Evolutionary conservation across 2,113 vertebrate species (phyloP).

Genomic region (Ceyx cyanopectus): DNA sequence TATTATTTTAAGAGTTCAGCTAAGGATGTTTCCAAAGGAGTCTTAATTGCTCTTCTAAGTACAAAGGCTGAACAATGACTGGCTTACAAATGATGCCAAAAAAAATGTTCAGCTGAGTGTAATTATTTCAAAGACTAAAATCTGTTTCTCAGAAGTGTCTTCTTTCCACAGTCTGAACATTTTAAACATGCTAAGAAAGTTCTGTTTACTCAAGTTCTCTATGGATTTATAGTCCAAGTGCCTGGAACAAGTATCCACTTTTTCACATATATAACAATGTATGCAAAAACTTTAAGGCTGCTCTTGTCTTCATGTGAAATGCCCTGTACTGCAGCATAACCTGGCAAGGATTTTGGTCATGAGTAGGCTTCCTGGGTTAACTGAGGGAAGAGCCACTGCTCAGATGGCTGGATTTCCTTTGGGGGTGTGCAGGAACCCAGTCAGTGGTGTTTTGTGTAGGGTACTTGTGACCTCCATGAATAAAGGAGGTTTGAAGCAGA

Average conservation of each 20-base stretch:
- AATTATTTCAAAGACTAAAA: constrained; percentile 65
- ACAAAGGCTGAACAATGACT: constrained; percentile 71
- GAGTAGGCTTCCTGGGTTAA: background rate
- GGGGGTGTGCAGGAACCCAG: background rate
- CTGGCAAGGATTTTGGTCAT: background rate
- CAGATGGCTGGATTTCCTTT: background rate
- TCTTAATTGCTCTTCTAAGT: constrained; percentile 66
- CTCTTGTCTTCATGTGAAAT: background rate
- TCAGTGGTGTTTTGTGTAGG: background rate
- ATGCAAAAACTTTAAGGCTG: background rate
- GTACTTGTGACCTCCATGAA: background rate
- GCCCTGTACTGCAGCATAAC: background rate
- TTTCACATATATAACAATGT: background rate
- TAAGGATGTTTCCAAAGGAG: constrained; percentile 71
- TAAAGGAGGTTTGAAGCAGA: background rate
- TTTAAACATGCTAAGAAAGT: background rate
- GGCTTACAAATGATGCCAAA: constrained; percentile 64
- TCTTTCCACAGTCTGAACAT: constrained; percentile 19
- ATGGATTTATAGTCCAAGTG: background rate
- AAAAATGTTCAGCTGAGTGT: constrained; percentile 65
- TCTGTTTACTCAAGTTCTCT: background rate
- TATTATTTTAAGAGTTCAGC: constrained; percentile 73
- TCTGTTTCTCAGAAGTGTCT: constrained; percentile 49
- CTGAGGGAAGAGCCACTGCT: background rate
- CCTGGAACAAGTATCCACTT: background rate